phyloP scores from a whole-genome alignment of 2,888 invertebrate species.

The Cataglyphis livida region DNA sequence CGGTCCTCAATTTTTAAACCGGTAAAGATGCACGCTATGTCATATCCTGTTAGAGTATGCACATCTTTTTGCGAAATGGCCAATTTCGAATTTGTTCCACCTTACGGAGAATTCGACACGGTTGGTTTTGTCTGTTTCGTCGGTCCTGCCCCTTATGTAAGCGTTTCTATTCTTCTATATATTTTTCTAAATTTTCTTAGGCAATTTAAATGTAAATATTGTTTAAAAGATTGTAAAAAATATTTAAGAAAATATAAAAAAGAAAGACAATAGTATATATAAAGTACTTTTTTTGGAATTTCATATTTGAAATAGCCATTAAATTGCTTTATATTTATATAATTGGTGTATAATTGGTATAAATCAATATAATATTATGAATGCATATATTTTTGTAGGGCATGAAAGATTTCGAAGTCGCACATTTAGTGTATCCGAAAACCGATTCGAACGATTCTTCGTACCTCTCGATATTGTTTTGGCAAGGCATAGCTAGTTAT shows the following conservation, averaged over 20 bases:
- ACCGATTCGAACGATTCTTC: slow-evolving; percentile 74
- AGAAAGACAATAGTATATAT: neutral
- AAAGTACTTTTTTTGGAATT: neutral
- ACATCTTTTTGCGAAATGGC: slow-evolving; percentile 86
- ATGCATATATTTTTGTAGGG: slow-evolving; percentile 72
- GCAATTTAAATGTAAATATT: neutral
- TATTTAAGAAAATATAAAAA: neutral
- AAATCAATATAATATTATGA: neutral
- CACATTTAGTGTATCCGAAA: slow-evolving; percentile 78
- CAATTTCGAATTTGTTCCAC: slow-evolving; percentile 83
- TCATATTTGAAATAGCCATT: neutral
- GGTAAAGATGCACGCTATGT: slow-evolving; percentile 69
- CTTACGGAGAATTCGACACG: slow-evolving; percentile 91
- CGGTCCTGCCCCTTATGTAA: slow-evolving; percentile 86
- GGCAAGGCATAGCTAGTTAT: slow-evolving; percentile 84
- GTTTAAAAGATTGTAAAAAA: neutral
- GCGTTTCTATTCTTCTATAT: slow-evolving; percentile 33
- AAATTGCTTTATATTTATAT: neutral
- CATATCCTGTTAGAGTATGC: slow-evolving; percentile 83
- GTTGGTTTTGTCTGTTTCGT: slow-evolving; percentile 89
- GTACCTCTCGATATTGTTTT: slow-evolving; percentile 85
- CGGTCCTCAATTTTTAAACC: slow-evolving; percentile 86
- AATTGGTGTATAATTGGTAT: no score
- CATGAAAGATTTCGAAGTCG: slow-evolving; percentile 83
- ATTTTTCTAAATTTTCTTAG: neutral